Base-by-base conservation (phyloP, 2,113 vertebrate species). In the Pampusana beccarii region DNA sequence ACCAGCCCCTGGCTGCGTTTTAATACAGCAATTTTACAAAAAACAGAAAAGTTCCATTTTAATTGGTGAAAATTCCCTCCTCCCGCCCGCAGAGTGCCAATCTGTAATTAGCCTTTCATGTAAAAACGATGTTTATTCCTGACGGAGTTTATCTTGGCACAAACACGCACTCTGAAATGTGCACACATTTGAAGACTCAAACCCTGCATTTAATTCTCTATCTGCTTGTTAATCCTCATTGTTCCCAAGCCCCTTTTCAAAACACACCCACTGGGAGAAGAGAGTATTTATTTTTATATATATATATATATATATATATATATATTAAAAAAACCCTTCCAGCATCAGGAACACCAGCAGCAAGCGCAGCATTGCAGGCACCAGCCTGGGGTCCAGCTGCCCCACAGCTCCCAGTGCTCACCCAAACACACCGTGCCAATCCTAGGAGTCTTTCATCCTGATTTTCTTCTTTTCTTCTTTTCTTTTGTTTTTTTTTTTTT, bases 61-160 rank as follows among this genome's bases (percentile, higher is more conserved):
- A 94, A 96, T 95, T 96, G 94, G 95, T 90, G 93, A 54, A 96
- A 94, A 94, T 94, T 92, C 95, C 95, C 93, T 69, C 93, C 96
- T 97, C 93, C 96, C 57, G 70, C 92, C 91, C 42, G 31, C 0
- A 2, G 75, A 95, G 88, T 80, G 33, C 93, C 96, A 97, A 95
- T 95, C 96, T 95, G 80, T 84, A 93, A 96, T 94, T 94, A 93
- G 95, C 77, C 95, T 97, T 96, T 97, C 96, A 97, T 97, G 96
- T 96, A 36, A 60, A 46, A 93, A 94, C 18, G 72, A 81, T 96
- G 93, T 96, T 97, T 93, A 97, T 96, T 97, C 96, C 95, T 96
- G 93, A 95, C 17, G 5, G 92, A 40, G 96, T 97, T 96, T 96
- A 24, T 96, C 96, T 96, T 97, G 96, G 96, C 96, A 86, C 88